Evolutionary conservation across 2,113 vertebrate genomes (phyloP).

Genomic region (Elephas maximus): DNA sequence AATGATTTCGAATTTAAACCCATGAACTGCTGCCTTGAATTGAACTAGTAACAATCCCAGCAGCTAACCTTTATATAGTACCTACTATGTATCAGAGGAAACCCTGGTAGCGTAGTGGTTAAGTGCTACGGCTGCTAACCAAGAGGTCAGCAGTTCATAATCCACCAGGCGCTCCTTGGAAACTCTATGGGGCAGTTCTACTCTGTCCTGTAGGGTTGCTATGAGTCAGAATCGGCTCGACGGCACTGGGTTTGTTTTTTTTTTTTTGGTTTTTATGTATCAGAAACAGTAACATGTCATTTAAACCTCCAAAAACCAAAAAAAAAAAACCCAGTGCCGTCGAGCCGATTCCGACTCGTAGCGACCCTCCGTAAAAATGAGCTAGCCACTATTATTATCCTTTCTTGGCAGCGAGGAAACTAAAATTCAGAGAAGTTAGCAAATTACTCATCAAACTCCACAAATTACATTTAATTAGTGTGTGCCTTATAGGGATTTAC

Average conservation of each 20-base stretch:
- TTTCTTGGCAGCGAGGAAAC: background rate
- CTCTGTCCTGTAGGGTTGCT: no score
- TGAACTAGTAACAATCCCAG: background rate
- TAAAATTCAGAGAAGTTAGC: slow-evolving; percentile 13
- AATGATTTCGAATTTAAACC: background rate
- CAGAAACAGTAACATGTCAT: background rate
- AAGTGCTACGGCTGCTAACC: no score
- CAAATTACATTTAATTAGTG: background rate
- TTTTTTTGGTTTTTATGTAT: background rate
- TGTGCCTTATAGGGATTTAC: background rate
- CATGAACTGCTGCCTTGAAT: background rate
- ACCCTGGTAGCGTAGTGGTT: no score
- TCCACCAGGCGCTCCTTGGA: no score
- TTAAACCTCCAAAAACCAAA: background rate
- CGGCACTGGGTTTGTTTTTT: no score
- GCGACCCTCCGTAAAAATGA: background rate
- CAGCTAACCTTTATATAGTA: background rate
- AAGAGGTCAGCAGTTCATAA: no score
- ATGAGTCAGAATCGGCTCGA: no score
- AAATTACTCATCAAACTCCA: background rate
- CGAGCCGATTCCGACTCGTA: no score
- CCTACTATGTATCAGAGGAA: background rate
- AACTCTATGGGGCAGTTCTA: no score
- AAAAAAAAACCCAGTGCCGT: no score
- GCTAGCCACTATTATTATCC: background rate